Evolutionary conservation across 1,140 invertebrate species (phyloP).

Genomic region (Drosophila yakuba): DNA sequence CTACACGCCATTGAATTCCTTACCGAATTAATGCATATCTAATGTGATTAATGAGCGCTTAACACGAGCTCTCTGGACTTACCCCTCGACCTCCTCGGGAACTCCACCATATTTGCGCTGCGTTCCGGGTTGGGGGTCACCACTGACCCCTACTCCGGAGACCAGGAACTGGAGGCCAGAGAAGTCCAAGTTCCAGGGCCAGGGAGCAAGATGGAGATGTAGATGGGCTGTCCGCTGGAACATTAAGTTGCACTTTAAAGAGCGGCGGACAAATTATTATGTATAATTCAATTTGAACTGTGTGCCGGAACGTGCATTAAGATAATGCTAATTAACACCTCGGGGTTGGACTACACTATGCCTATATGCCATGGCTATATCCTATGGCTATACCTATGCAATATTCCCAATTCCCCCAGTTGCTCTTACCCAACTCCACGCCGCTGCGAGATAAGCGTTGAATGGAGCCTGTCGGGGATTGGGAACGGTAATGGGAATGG

Average conservation of each 20-base stretch:
- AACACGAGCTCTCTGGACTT: conserved; percentile 62
- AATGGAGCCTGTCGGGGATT: background rate
- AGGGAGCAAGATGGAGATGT: background rate
- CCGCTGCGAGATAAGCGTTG: conserved; percentile 37
- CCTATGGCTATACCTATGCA: background rate
- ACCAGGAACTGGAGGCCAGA: background rate
- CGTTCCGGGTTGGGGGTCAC: conserved; percentile 34
- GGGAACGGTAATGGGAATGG: conserved; percentile 38
- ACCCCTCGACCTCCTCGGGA: background rate
- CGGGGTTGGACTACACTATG: conserved; percentile 19
- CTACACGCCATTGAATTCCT: conserved; percentile 22
- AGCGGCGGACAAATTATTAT: conserved; percentile 80
- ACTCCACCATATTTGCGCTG: conserved; percentile 12
- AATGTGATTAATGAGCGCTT: conserved; percentile 81
- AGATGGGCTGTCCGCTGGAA: conserved; percentile 38
- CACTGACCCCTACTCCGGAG: conserved; percentile 11
- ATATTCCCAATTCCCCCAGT: conserved; percentile 11
- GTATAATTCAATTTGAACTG: conserved; percentile 83
- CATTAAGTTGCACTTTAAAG: conserved; percentile 80
- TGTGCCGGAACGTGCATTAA: conserved; percentile 82
- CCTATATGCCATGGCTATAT: background rate
- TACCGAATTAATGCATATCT: conserved; percentile 76
- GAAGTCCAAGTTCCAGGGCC: background rate
- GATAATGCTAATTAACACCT: conserved; percentile 82
- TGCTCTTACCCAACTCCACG: conserved; percentile 27